These are phyloP conservation scores for Erinaceus europaeus DNA, from an alignment of 2,113 vertebrate genomes.

Conservation along the genomic window DNA sequence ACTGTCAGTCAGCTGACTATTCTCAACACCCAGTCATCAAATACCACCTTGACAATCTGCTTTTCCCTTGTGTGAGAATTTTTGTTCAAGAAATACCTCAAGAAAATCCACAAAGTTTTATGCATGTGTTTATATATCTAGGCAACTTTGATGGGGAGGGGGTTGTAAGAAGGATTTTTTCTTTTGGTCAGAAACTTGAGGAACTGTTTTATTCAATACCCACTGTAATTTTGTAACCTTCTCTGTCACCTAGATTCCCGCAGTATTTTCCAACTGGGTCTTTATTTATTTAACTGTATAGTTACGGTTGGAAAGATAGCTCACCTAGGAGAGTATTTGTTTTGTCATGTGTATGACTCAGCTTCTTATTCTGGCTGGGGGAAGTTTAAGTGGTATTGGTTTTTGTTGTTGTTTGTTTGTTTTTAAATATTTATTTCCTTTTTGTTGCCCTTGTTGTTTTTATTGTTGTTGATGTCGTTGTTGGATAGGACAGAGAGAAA, in stretches of 20 bases:
- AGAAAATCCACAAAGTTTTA: background rate
- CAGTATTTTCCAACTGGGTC: background rate
- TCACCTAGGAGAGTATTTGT: too few species aligned
- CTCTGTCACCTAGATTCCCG: background rate
- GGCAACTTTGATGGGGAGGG: background rate
- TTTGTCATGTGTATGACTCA: too few species aligned
- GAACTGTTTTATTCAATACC: background rate
- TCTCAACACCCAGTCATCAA: too few species aligned
- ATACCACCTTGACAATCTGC: background rate
- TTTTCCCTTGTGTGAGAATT: background rate
- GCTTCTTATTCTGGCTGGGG: too few species aligned
- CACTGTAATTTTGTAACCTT: rapidly evolving
- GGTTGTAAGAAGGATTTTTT: background rate
- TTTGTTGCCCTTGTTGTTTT: too few species aligned
- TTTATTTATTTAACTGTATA: too few species aligned
- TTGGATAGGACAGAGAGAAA: too few species aligned
- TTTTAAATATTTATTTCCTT: too few species aligned
- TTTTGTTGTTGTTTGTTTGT: too few species aligned
- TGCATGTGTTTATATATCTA: background rate
- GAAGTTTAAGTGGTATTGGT: too few species aligned
- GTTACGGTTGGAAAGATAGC: too few species aligned
- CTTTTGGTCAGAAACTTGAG: background rate
- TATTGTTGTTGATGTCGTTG: too few species aligned
- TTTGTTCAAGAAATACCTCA: background rate
- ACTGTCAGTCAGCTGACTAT: background rate